Conservation (phyloP, 2,113 vertebrate species). For the Catharus bicknelli region DNA sequence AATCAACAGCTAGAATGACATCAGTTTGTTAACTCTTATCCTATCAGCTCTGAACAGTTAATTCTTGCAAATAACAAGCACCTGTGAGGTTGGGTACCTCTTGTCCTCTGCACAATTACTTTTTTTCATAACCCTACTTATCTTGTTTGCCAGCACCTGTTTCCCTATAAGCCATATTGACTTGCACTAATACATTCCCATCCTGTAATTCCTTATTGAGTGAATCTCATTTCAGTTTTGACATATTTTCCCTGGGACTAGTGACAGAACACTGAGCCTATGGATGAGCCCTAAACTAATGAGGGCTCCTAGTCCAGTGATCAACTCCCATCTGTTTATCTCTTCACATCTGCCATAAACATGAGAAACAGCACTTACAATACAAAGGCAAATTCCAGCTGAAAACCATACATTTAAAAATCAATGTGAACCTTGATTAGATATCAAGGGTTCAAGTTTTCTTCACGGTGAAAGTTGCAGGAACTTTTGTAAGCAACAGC, state of each 20-base stretch:
- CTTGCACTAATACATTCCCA: background rate
- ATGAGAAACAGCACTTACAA: background rate
- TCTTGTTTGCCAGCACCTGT: background rate
- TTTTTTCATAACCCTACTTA: background rate
- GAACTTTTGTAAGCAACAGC: background rate
- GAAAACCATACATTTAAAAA: background rate
- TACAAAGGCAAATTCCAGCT: background rate
- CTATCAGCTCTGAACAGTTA: background rate
- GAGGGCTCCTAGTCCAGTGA: background rate
- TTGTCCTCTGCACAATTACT: background rate
- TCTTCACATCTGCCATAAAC: background rate
- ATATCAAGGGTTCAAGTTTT: accelerated
- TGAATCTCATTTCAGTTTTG: background rate
- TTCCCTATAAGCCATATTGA: background rate
- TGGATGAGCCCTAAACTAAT: background rate
- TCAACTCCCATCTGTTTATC: background rate
- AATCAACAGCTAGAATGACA: background rate
- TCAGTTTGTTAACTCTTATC: background rate
- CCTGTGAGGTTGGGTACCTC: background rate
- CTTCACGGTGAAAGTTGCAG: background rate
- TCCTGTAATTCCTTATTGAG: background rate
- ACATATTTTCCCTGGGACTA: background rate
- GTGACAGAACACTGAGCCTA: background rate
- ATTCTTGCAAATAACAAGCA: background rate
- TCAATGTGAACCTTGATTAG: background rate